Evolutionary conservation across 2,113 vertebrate genomes (phyloP).

Genomic region (Aptenodytes forsteri): DNA sequence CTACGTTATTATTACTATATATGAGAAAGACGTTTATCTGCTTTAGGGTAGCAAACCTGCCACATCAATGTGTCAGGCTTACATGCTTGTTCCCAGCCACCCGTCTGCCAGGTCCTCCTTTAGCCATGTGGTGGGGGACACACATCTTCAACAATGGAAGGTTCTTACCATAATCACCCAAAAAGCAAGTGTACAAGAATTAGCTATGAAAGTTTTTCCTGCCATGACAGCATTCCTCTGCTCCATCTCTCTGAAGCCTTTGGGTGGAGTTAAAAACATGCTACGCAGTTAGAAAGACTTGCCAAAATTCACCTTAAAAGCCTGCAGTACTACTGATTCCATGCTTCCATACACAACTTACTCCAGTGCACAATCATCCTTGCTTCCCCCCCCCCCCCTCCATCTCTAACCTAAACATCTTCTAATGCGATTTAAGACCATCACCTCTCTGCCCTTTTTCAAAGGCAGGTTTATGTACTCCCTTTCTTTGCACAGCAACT

Average conservation of each 20-base stretch:
- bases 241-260: neutral
- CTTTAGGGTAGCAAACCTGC: neutral
- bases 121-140: neutral
- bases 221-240: neutral
- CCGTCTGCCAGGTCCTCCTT: neutral
- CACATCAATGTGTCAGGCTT: neutral
- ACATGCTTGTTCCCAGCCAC: neutral
- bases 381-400: rapidly evolving
- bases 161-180: neutral
- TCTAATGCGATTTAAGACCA: neutral
- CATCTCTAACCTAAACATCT: neutral
- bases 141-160: neutral
- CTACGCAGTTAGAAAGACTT: neutral
- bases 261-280: neutral
- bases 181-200: neutral
- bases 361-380: neutral
- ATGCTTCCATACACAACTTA: neutral
- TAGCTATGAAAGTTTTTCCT: neutral
- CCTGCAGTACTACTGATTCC: neutral
- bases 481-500: neutral
- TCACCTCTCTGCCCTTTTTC: neutral
- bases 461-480: neutral
- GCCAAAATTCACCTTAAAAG: neutral
- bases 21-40: neutral
- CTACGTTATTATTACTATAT: neutral